Evolutionary conservation across 2,113 vertebrate genomes (phyloP), one percentile per base, ranked within the genome.

Genomic region (Muscicapa adusta): DNA sequence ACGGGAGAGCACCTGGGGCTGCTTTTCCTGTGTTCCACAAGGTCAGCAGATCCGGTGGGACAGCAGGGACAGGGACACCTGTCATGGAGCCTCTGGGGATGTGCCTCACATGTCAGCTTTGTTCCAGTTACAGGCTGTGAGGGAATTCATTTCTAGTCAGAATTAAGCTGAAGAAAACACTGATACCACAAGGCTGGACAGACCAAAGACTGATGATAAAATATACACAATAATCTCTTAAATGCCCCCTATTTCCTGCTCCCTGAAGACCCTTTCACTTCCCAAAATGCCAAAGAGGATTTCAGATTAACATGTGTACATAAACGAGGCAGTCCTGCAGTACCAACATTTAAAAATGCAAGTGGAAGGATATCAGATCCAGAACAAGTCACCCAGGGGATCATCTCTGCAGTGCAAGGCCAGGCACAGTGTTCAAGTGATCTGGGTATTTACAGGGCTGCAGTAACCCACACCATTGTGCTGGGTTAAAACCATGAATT

Each of bases 31-130:
- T 11, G 33, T 2, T 75, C 38, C 54, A 57, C 33, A 3, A 47
- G 88, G 79, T 29, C 89, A 76, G 84, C 0, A 9, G 76, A 93
- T 94, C 72, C 61, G 8, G 19, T 40, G 62, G 71, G 66, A 47
- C 42, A 68, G 70, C 70, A 33, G 78, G 78, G 87, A 68, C 68
- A 54, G 40, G 70, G 81, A 72, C 94, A 91, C 78, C 91, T 88
- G 81, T 6, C 65, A 8, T 0, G 14, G 57, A 40, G 67, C 66
- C 77, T 48, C 56, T 5, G 54, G 85, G 89, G 85, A 85, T 47
- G 42, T 25, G 63, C 76, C 71, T 89, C 47, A 12, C 19, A 3
- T 38, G 34, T 23, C 67, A 84, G 56, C 76, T 73, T 25, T 45
- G 65, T 9, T 54, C 80, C 2, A 1, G 7, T 31, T 8, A 6